Base-by-base conservation (phyloP, 1,140 invertebrate species). In the Lerema accius region DNA sequence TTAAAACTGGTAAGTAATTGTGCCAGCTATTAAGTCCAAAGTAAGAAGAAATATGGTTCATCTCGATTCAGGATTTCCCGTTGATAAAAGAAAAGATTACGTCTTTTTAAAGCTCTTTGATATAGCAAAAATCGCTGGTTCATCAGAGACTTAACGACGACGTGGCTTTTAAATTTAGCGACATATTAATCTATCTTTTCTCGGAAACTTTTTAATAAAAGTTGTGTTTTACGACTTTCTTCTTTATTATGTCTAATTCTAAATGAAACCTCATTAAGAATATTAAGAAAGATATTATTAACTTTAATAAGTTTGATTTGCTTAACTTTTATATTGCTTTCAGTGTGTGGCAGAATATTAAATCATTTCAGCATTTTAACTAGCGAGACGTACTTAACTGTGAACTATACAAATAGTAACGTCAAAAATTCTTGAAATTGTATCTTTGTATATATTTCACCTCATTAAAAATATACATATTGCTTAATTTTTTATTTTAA, bases 71-170 rank as follows among this genome's bases (percentile, higher is more conserved):
- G 50, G 35, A 39, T 11, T 48, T 46, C 37, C 9, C 28, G 28
- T 59, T 59, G 43, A 48, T 48, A 14, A 59, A 46, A 59, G 43
- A 45, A 55, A 59, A 59, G 28, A 59, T 59, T 45, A 37, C 23
- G 28, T 46, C 23, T 26, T 55, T 37, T 37, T 40, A 32, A 28
- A 48, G 43, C 43, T 59, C 42, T 48, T 48, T 48, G 43, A 59
- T 48, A 48, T 35, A 14, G 55, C 42, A 46, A 58, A 58, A 59
- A 59, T 37, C 42, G 14, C 28, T 17, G 43, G 43, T 11, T 48
- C 55, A 37, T 19, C 42, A 48, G 28, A 37, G 11, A 11, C 3
- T 48, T 48, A 46, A 39, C 46, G 43, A 59, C 46, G 42, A 35
- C 55, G 16, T 13, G 15, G n/a, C 10, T 46, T 11, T 45, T 45